Base-by-base conservation (phyloP, 2,888 invertebrate species). In the Zaprionus obscuricornis region DNA sequence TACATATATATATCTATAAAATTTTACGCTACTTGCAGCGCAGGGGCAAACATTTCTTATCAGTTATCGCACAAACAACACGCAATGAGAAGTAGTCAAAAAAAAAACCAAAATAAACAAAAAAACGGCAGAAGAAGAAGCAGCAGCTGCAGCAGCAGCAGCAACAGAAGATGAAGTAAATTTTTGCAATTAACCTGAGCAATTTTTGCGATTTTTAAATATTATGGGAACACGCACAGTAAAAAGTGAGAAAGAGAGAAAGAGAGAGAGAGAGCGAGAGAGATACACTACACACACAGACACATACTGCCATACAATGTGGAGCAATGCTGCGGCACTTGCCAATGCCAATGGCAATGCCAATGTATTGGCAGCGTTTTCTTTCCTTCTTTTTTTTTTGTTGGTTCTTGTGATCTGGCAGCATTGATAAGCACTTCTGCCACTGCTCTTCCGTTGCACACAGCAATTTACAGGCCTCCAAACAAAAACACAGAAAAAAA, bases 171-270 rank as follows among this genome's bases (percentile, higher is more conserved):
- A 54, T 34, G 13, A 36, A 8, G 10, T 43, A 36, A 27, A 46
- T 29, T 74, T 82, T 84, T 72, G 84, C 85, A 85, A 85, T 85
- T 85, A 85, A 85, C 87, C 68, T 69, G 63, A 60, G 60, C 66
- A 73, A 60, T 71, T 78, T 77, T 70, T 72, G 69, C 58, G 73
- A 73, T 85, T 86, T 85, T 85, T 85, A 85, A 85, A 85, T 85
- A 85, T 87, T 86, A 73, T 54, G 63, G n/a, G 66, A 79, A 82
- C 85, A 85, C 85, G 85, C 85, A 85, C 86, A 78, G 63, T 24
- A 22, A 14, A 37, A 2, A 11, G 70, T 71, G 69, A 57, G 74
- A 71, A 69, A 63, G 42, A 36, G 27, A 26, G 37, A 8, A 13
- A 14, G n/a, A 22, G 10, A 24, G 18, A 17, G 2, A 27, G 24